Evolutionary conservation across 2,113 vertebrate genomes (phyloP).

Genomic region (Numida meleagris): DNA sequence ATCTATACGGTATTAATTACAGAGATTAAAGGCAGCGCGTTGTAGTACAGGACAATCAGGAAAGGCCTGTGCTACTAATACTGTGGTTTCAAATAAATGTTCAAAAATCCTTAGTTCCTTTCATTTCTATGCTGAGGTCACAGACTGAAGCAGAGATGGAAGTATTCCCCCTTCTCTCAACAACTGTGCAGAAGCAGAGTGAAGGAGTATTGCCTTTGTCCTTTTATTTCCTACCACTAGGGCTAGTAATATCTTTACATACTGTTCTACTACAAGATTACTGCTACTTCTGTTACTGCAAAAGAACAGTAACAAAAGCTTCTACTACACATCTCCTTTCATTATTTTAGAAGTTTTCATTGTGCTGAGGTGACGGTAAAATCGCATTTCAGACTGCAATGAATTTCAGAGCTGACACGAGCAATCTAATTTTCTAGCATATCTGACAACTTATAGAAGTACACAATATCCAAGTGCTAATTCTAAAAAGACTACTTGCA

Average conservation of each 20-base stretch:
- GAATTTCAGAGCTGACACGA: neutral
- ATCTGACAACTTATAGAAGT: neutral
- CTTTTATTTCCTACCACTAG: neutral
- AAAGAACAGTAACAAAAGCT: neutral
- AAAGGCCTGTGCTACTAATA: neutral
- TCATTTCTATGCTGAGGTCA: neutral
- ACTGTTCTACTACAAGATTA: neutral
- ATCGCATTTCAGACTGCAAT: neutral
- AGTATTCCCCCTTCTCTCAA: neutral
- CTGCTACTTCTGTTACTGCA: too few relatives aligned
- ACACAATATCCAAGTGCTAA: neutral
- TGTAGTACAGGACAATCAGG: neutral
- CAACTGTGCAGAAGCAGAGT: neutral
- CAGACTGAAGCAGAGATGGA: neutral
- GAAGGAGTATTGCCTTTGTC: neutral
- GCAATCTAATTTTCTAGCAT: neutral
- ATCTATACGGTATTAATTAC: neutral
- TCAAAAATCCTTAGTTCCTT: conserved; percentile 2
- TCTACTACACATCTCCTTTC: neutral
- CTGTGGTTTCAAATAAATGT: neutral
- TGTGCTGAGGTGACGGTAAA: neutral
- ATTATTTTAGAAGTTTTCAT: neutral
- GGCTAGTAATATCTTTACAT: neutral
- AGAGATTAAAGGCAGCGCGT: neutral
- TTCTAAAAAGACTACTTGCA: neutral